Percentiles rank a stretch among this genome's conserved stretches.
Conservation (phyloP, 2,113 vertebrate species). For the Haplochromis vanheusdeni region DNA sequence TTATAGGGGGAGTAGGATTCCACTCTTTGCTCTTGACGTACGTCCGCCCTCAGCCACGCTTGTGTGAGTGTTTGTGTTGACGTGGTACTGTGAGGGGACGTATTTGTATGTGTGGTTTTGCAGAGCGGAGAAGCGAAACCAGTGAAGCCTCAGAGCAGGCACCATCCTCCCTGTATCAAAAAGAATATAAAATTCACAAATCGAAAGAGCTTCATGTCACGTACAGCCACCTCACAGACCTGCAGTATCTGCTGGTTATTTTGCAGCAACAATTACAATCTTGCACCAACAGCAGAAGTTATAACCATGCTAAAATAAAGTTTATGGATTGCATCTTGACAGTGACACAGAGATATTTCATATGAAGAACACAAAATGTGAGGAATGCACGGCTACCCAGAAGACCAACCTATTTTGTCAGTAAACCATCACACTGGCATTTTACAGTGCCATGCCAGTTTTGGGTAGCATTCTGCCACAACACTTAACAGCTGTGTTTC, state of each 20-base stretch:
- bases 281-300: background rate
- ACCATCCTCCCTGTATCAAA: background rate
- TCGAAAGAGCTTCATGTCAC: background rate
- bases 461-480: background rate
- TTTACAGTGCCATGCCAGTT: background rate
- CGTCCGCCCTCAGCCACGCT: background rate
- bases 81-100: background rate
- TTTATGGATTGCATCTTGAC: background rate
- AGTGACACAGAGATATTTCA: constrained; percentile 3
- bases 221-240: background rate
- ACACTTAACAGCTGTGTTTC: background rate
- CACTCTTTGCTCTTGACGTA: constrained; percentile 48
- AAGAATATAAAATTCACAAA: background rate
- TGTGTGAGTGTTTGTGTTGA: background rate
- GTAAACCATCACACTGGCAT: constrained; percentile 8
- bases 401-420: constrained; percentile 25
- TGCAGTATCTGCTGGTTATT: background rate
- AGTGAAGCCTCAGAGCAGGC: constrained; percentile 15
- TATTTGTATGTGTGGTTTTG: constrained; percentile 30
- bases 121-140: constrained; percentile 67
- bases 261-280: background rate
- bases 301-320: background rate
- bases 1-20: constrained; percentile 55
- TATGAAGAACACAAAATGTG: background rate
- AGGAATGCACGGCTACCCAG: constrained; percentile 26